Base-by-base conservation (phyloP, 2,113 vertebrate species). In the Bubo bubo region DNA sequence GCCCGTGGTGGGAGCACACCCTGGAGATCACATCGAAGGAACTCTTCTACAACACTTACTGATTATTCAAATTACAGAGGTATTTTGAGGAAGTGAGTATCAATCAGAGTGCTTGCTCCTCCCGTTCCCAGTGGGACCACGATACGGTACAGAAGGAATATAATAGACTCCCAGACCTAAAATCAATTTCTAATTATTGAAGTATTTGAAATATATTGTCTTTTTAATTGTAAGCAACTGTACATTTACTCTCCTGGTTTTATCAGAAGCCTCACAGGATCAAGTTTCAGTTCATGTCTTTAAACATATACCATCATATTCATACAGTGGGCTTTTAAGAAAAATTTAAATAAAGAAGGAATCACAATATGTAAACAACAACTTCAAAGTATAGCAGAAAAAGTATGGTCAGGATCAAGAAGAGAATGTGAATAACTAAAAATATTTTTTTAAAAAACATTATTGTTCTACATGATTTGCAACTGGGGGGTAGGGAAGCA, bases 141-240 rank as follows among this genome's bases (percentile, higher is more conserved):
- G 24, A 20, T 47, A 43, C 2, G 5, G 17, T 23, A 75, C 28
- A 28, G 77, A 58, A 64, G 39, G 27, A 73, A 70, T 37, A 63
- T 39, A 92, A 95, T 18, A 86, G 53, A 95, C 84, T 84, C 34
- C n/a, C 47, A 83, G 32, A 72, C 58, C 41, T 37, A 58, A 82
- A 93, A 92, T 94, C 64, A 81, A 53, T 79, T 47, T 34, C 45
- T 49, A 58, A 34, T 30, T 63, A 39, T 9, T 73, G 41, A 79
- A 16, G 9, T 62, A 83, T 75, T 87, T 76, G 12, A 68, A 79
- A 75, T 79, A 86, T 43, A 17, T 82, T 71, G 20, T n/a, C 10
- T 66, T 95, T 53, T 75, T 30, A 93, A 79, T 43, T 58, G 23
- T 20, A 83, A 66, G 30, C n/a, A 86, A 63, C 37, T 34, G 5